These are phyloP conservation scores for Cryptotis parvus DNA, from an alignment of 2,113 vertebrate species.

Conservation along the genomic window DNA sequence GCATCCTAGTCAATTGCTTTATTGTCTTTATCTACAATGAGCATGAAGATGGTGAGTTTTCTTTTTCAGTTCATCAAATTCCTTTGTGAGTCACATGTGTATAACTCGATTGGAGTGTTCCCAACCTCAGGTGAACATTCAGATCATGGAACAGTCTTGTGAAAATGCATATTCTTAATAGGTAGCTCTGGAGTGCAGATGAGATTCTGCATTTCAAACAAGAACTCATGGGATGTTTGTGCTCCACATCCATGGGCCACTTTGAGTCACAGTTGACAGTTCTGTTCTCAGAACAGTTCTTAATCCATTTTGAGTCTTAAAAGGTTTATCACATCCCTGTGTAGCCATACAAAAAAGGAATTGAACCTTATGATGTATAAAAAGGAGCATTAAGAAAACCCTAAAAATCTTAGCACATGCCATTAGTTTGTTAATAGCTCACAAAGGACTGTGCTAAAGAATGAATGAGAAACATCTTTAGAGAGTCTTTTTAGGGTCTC, in stretches of 20 bases:
- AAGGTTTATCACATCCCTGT: neutral
- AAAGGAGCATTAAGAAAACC: neutral
- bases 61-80: neutral
- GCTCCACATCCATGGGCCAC: neutral
- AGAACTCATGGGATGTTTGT: neutral
- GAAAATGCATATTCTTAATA: neutral
- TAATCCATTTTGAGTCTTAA: neutral
- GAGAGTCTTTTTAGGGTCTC: neutral
- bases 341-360: neutral
- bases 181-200: neutral
- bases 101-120: neutral
- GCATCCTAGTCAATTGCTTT: neutral
- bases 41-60: neutral
- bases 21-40: neutral
- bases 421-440: neutral
- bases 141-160: neutral
- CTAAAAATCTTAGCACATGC: neutral
- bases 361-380: neutral
- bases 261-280: neutral
- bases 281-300: slow-evolving; percentile 26
- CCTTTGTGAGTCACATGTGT: neutral
- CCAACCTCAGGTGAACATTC: neutral
- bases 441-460: neutral
- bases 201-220: neutral
- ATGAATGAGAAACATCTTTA: neutral